Conservation (phyloP, 2,113 vertebrate genomes). For the Zonotrichia leucophrys region DNA sequence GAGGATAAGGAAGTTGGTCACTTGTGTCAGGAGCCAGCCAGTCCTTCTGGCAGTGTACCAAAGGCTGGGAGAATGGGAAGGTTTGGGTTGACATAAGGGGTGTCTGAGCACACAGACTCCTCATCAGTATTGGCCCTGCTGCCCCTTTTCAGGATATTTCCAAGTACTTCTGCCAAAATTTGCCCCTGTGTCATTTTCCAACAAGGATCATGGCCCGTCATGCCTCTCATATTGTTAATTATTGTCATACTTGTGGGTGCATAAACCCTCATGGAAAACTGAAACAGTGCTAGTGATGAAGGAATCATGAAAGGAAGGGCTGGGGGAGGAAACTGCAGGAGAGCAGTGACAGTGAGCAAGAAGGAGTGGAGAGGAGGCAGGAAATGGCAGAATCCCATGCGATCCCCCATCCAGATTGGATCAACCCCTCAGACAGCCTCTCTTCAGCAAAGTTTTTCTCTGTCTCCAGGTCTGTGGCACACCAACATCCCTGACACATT, state of each 20-base stretch:
- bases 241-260: not conserved
- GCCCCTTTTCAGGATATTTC: not conserved
- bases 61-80: not conserved
- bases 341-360: not conserved
- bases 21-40: not conserved
- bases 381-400: not conserved
- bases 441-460: not conserved
- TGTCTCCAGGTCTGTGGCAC: not conserved
- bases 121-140: not conserved
- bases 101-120: not conserved
- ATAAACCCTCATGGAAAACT: not conserved
- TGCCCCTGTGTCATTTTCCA: not conserved
- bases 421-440: not conserved
- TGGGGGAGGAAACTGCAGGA: not conserved
- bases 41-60: not conserved
- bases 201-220: not conserved
- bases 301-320: not conserved
- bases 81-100: not conserved
- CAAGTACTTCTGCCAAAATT: not conserved
- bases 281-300: not conserved
- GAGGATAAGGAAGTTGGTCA: not conserved
- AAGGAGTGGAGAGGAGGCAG: not conserved
- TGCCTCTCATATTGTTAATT: not conserved
- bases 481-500: not conserved
- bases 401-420: not conserved